Base-by-base conservation (phyloP, 2,888 invertebrate genomes). In the Carterocephalus palaemon region DNA sequence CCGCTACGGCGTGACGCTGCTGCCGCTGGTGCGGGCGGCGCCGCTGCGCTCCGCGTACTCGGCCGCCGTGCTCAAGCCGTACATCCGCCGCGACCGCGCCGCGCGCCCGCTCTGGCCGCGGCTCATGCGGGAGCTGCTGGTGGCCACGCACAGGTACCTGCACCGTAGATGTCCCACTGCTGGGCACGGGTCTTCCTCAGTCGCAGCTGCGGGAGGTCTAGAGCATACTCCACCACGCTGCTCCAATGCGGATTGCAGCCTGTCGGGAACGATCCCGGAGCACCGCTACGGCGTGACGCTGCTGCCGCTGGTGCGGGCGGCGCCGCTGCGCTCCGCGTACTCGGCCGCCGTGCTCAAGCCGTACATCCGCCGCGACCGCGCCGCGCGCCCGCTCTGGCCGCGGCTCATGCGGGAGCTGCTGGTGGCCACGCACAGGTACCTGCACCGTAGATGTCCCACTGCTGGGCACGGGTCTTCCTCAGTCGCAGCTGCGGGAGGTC, bases 321-420 rank as follows among this genome's bases (percentile, higher is more conserved):
- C 88, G 28, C 67, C 89, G 7, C 90, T 93, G 62, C 87, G 92
- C 45, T 94, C 93, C 17, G 89, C 92, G 0, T 90, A 92, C 65
- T 92, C 92, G 3, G 90, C 90, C 51, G 90, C 92, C 39, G 75
- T 91, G 40, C 87, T 97, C 43, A 94, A 94, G 74, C 96, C 97
- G 0, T 96, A 92, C 74, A 96, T 97, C 53, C 88, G 93, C 52
- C 85, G 94, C 56, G 95, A 96, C 67, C 68, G 72, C 4, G 83
- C 88, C 48, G 88, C 90, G 9, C 77, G 68, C 33, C 94, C 97
- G 0, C 69, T 89, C 0, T 96, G 95, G 92, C 69, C 97, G 33
- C 80, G 81, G 54, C 75, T 96, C 32, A 89, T 91, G 65, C 88
- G 91, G 26, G 92, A 95, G 64, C 78, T 92, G 51, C 83, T 88